Evolutionary conservation across 2,797 vertebrate species (phyloP).

Genomic region (Danionella dracula): DNA sequence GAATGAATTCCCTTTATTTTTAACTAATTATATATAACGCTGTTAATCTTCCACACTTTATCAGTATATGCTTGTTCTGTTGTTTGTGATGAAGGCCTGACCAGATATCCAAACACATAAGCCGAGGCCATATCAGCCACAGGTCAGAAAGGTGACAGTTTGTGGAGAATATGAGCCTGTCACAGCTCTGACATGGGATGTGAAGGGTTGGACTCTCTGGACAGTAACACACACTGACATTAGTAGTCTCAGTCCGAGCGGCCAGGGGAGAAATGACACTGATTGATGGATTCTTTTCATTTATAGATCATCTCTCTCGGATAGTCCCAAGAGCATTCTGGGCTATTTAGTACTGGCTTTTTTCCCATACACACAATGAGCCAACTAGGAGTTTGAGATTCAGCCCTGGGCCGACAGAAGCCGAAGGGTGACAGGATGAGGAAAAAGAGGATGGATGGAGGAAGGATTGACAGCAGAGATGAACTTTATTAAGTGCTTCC

Average conservation of each 20-base stretch:
- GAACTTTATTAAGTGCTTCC: slow-evolving; percentile 32
- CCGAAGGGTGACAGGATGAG: slow-evolving; percentile 37
- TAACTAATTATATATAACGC: no score
- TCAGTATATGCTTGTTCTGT: no score
- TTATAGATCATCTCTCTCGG: slow-evolving; percentile 78
- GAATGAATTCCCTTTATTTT: no score
- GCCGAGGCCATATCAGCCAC: slow-evolving; percentile 53
- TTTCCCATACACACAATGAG: slow-evolving; percentile 32
- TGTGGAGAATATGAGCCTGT: slow-evolving; percentile 85
- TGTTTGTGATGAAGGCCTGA: neutral
- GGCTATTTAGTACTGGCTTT: slow-evolving; percentile 44
- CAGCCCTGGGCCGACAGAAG: slow-evolving; percentile 29
- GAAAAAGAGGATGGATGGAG: slow-evolving; percentile 1
- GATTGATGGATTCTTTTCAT: slow-evolving; percentile 94
- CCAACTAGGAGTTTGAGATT: slow-evolving; percentile 15
- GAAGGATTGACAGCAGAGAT: slow-evolving; percentile 16
- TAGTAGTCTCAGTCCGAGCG: slow-evolving; percentile 84
- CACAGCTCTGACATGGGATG: slow-evolving; percentile 87
- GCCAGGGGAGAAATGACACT: slow-evolving; percentile 88
- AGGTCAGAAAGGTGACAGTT: slow-evolving; percentile 87
- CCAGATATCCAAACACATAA: neutral
- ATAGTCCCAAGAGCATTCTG: slow-evolving; percentile 60
- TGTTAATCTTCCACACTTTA: no score
- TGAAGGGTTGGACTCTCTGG: slow-evolving; percentile 78
- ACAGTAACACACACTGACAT: slow-evolving; percentile 96